phyloP scores from a whole-genome alignment of 2,888 invertebrate genomes.

The Ypsolopha scabrella region DNA sequence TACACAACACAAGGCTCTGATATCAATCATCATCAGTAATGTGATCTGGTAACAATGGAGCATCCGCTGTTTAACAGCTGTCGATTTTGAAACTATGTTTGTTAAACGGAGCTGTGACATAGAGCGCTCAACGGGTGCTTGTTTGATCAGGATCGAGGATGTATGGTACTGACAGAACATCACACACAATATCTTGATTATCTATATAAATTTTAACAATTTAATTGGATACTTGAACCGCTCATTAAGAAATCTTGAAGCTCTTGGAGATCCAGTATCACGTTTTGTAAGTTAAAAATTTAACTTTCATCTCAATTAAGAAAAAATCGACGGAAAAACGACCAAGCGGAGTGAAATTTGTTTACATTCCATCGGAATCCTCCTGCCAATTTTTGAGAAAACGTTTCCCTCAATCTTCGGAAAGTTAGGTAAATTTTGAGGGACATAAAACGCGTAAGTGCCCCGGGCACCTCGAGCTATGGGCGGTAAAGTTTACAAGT shows the following conservation, averaged over 20 bases:
- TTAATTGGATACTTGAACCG: too few relatives aligned
- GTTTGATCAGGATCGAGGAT: too few relatives aligned
- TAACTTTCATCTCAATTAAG: too few relatives aligned
- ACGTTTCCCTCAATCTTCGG: slow-evolving; percentile 29
- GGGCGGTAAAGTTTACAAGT: slow-evolving; percentile 38
- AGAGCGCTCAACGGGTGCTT: too few relatives aligned
- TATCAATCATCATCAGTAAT: slow-evolving; percentile 41
- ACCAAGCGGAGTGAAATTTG: background rate
- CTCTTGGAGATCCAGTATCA: too few relatives aligned
- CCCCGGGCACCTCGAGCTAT: slow-evolving; percentile 26
- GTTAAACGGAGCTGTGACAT: background rate
- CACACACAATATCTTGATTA: too few relatives aligned
- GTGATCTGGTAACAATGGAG: slow-evolving; percentile 42
- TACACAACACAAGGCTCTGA: slow-evolving; percentile 35
- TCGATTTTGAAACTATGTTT: slow-evolving; percentile 24
- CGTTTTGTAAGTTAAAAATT: too few relatives aligned
- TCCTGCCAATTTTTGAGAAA: slow-evolving; percentile 3
- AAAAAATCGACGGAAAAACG: too few relatives aligned
- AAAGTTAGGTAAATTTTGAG: slow-evolving; percentile 34
- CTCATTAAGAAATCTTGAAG: too few relatives aligned
- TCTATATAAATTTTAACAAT: too few relatives aligned
- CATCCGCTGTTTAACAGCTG: slow-evolving; percentile 43
- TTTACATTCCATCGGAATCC: background rate
- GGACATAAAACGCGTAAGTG: slow-evolving; percentile 33
- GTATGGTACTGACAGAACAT: too few relatives aligned